Evolutionary conservation across 2,113 vertebrate species (phyloP).

Genomic region (Psittacula cyanocephala): DNA sequence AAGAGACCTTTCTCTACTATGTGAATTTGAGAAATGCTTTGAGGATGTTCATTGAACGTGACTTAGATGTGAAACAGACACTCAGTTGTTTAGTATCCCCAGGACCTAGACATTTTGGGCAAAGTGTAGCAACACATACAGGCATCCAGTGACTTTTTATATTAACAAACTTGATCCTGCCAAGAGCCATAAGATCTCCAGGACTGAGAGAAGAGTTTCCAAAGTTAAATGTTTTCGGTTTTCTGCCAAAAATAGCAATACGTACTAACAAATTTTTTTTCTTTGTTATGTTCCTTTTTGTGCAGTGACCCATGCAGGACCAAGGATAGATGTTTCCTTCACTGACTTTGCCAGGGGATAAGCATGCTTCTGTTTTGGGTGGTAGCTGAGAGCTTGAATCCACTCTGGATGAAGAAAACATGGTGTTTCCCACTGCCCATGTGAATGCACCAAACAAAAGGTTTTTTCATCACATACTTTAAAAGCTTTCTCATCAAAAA

Average conservation of each 20-base stretch:
- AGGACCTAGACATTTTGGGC: neutral
- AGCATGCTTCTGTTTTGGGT: neutral
- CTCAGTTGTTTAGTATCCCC: neutral
- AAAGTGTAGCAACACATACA: neutral
- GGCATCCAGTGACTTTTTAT: neutral
- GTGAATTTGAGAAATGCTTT: neutral
- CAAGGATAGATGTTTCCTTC: neutral
- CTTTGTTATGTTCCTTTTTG: neutral
- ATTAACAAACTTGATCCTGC: neutral
- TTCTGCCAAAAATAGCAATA: neutral
- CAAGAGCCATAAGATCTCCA: neutral
- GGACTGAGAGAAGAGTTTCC: neutral
- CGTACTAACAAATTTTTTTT: fast-evolving
- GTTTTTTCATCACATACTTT: neutral
- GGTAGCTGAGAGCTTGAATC: neutral
- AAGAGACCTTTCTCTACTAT: neutral
- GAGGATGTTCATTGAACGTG: fast-evolving
- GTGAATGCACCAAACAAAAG: neutral
- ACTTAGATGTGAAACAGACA: neutral
- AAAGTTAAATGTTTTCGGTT: neutral
- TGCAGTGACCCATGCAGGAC: neutral
- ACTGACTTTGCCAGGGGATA: neutral
- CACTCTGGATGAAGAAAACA: neutral
- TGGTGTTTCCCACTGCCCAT: neutral
- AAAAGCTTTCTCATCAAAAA: neutral